phyloP scores from a whole-genome alignment of 2,113 vertebrate species.

The Entosphenus tridentatus region DNA sequence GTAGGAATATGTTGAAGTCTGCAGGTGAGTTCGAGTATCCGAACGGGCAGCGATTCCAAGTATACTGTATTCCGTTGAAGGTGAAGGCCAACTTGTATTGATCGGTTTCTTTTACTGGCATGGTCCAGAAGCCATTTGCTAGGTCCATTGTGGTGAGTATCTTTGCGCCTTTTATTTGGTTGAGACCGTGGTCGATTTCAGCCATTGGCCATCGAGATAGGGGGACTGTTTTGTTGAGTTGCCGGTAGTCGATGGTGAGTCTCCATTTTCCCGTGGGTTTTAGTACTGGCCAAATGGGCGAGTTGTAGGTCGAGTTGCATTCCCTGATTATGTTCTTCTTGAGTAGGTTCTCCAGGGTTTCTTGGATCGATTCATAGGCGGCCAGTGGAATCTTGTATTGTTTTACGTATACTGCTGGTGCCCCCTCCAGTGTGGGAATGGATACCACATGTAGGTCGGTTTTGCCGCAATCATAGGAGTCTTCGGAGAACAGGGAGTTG shows the following conservation, averaged over 20 bases:
- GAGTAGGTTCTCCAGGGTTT: background rate
- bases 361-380: background rate
- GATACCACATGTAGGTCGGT: too few species aligned
- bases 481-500: background rate
- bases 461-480: background rate
- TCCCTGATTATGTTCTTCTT: background rate
- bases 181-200: constrained; percentile 9
- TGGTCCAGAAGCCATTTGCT: too few species aligned
- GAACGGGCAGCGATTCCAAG: too few species aligned
- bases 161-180: constrained; percentile 4
- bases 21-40: too few species aligned
- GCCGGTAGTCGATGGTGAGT: constrained; percentile 9
- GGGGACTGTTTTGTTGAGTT: constrained; percentile 10
- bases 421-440: background rate
- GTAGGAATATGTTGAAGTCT: too few species aligned
- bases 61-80: too few species aligned
- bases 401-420: background rate
- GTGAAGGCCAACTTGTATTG: too few species aligned
- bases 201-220: constrained; percentile 10
- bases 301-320: background rate
- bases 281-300: constrained; percentile 7
- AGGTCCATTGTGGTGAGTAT: constrained; percentile 8
- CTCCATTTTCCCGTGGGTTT: constrained; percentile 8
- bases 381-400: background rate
- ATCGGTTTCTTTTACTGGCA: too few species aligned